Conservation (phyloP, 1,140 invertebrate species). For the Riptortus pedestris region DNA sequence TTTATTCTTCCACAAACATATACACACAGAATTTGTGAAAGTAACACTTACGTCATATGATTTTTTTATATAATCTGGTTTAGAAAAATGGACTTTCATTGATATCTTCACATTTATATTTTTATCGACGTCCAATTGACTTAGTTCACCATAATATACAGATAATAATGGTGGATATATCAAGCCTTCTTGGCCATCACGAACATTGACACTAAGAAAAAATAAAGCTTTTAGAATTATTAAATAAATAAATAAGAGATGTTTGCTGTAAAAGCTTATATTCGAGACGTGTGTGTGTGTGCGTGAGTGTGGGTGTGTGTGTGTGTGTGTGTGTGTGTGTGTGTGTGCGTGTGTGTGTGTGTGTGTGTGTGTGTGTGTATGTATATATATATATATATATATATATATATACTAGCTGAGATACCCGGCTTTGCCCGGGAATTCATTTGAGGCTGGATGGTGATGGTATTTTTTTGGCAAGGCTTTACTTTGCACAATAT, state of each 20-base stretch:
- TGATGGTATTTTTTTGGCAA: too few species aligned
- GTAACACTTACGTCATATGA: constrained; percentile 40
- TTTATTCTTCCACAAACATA: too few species aligned
- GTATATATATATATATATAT: too few species aligned
- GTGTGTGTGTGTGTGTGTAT: not conserved
- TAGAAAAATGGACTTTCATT: constrained; percentile 48
- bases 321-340: constrained; percentile 32
- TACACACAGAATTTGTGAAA: not conserved
- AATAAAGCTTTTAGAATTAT: constrained; percentile 31
- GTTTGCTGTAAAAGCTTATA: too few species aligned
- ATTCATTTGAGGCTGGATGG: too few species aligned
- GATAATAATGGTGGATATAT: constrained; percentile 49
- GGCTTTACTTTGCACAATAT: too few species aligned
- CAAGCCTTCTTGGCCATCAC: constrained; percentile 41
- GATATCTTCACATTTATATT: constrained; percentile 40
- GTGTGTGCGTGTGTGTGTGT: constrained; percentile 26
- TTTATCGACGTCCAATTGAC: constrained; percentile 38
- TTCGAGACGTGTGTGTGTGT: constrained; percentile 29
- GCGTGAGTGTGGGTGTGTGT: too few species aligned
- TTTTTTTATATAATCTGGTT: constrained; percentile 40
- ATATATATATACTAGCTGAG: too few species aligned
- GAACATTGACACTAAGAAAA: constrained; percentile 40
- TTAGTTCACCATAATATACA: constrained; percentile 45
- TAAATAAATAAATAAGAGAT: constrained; percentile 24
- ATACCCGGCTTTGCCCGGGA: too few species aligned